A percentile compares a stretch with the other conserved stretches of the same genome.
These are phyloP conservation scores for Galeopsomyia nigrocyanea DNA, from an alignment of 2,888 invertebrate genomes.

Conservation along the genomic window DNA sequence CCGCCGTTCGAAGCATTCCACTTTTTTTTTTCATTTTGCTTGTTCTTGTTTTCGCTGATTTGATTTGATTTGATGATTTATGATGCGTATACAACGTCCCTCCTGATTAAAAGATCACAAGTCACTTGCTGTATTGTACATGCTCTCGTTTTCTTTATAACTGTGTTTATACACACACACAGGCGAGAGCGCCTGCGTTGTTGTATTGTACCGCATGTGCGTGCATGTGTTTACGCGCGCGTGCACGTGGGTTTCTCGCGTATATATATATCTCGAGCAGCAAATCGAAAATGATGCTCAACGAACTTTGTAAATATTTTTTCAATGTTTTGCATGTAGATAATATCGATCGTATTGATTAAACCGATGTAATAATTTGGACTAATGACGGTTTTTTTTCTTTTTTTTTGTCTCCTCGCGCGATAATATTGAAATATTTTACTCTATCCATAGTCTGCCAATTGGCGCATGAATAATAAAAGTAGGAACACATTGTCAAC, in stretches of 20 bases:
- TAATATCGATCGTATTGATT: constrained; percentile 3
- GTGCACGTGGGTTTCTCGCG: constrained; percentile 22
- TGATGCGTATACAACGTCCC: too few species aligned
- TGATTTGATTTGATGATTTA: too few species aligned
- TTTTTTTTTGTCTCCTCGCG: too few species aligned
- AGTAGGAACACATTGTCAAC: too few species aligned
- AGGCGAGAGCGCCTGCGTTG: not conserved
- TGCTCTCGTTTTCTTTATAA: constrained; percentile 24
- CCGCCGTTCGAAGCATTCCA: too few species aligned
- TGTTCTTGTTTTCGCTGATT: too few species aligned
- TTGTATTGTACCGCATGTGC: not conserved
- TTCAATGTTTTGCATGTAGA: constrained; percentile 25
- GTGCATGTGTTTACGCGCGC: constrained; percentile 3
- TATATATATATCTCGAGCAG: too few species aligned
- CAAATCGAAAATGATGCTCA: constrained; percentile 46
- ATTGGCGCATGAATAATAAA: too few species aligned
- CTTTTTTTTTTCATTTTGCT: too few species aligned
- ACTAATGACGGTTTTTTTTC: not conserved
- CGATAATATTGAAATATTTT: not conserved
- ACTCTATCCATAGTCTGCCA: too few species aligned
- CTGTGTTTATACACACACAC: not conserved
- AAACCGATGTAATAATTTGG: constrained; percentile 12
- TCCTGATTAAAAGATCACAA: too few species aligned
- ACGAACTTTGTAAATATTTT: constrained; percentile 44
- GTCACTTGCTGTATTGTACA: not conserved